Base-by-base conservation (phyloP, 2,797 vertebrate species). In the Epinephelus coioides region DNA sequence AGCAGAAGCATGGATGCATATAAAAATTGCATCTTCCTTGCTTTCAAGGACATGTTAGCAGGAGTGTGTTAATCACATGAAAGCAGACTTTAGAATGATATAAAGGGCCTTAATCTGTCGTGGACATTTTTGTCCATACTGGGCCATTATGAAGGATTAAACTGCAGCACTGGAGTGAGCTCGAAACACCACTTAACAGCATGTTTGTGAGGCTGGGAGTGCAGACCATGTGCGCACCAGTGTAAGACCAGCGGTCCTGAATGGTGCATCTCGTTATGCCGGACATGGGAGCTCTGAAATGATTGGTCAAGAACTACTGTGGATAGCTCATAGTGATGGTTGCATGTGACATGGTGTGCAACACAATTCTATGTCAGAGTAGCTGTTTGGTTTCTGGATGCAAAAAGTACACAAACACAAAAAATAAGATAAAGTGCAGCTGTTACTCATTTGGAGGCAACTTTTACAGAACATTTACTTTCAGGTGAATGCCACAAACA, bases 61-160 rank as follows among this genome's bases (percentile, higher is more conserved):
- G 73, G 82, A 83, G 81, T 86, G 89, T 96, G 88, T 95, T 96
- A 96, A 97, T 97, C 95, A 96, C 96, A 96, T 94, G 93, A 96
- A 95, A 97, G 95, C 94, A 93, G 94, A 95, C 90, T 96, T 95
- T 93, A 82, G 78, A 89, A 93, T 91, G 79, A 89, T 79, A 89
- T 82, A 61, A 86, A 89, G 91, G 85, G 95, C 93, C 93, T 94
- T 96, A 96, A 97, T 96, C 95, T 94, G 89, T 50, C 83, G 91
- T 95, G 95, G 94, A 93, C 93, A 89, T 91, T 88, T 67, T 86
- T 51, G 76, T 83, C 88, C 90, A 91, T 91, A 92, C 92, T 87
- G 85, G 82, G 78, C 95, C 95, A 96, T 97, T 96, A 96, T 78
- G 89, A 76, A 80, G 95, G 95, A 97, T 97, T 98, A 97, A 88